A percentile compares a stretch with the other conserved stretches of the same genome.
phyloP scores from a whole-genome alignment of 1,140 invertebrate genomes.

The Rhagoletis zephyria region DNA sequence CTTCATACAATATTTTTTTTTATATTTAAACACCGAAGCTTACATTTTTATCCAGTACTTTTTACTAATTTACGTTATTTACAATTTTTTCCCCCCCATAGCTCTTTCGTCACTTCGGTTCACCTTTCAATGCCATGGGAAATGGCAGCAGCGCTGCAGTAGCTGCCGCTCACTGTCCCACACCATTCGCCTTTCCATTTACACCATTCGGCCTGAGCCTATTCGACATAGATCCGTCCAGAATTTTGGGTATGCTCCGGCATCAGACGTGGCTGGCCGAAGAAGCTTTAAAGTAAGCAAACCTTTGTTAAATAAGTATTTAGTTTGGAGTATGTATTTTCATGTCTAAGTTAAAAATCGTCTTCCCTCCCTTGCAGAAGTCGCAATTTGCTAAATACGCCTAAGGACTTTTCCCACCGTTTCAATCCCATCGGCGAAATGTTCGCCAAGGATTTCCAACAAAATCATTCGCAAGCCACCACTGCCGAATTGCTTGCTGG shows the following conservation, averaged over 20 bases:
- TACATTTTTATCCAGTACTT: not conserved
- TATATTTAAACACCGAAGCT: not conserved
- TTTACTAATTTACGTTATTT: not conserved
- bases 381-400: constrained; percentile 65
- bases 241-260: constrained; percentile 71
- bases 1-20: not conserved
- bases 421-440: constrained; percentile 69
- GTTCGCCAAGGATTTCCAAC: constrained; percentile 61
- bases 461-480: constrained; percentile 59
- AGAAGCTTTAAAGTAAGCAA: constrained; percentile 68
- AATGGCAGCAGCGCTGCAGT: constrained; percentile 57
- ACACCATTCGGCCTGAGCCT: constrained; percentile 70
- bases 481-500: constrained; percentile 61
- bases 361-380: constrained; percentile 60
- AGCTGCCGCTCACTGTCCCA: constrained; percentile 63
- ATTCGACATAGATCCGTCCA: constrained; percentile 73
- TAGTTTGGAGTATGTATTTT: too few species aligned
- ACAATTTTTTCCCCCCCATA: constrained; percentile 48
- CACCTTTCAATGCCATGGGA: constrained; percentile 58
- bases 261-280: constrained; percentile 73
- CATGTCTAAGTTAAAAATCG: not conserved
- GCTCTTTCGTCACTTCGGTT: constrained; percentile 69
- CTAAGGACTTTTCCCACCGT: constrained; percentile 71
- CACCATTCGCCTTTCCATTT: constrained; percentile 72
- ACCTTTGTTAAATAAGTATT: not conserved